These are phyloP conservation scores for Syncerus caffer DNA, from an alignment of 2,797 vertebrate genomes.

Conservation along the genomic window DNA sequence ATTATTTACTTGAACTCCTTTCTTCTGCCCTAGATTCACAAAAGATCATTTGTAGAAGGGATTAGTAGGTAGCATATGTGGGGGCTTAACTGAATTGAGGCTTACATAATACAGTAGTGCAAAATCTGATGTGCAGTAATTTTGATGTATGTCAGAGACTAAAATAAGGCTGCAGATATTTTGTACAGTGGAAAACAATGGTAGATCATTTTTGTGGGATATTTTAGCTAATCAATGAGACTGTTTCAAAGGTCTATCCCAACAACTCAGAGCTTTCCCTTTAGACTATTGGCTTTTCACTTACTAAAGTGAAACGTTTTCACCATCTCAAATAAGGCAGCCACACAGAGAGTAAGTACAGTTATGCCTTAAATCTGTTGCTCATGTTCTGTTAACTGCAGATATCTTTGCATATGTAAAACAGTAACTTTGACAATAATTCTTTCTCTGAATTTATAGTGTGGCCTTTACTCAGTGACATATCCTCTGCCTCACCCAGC, in stretches of 20 bases:
- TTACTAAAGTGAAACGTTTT: not conserved
- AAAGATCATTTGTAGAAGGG: not conserved
- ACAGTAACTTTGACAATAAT: not conserved
- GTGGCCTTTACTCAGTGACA: not conserved
- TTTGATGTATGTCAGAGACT: not conserved
- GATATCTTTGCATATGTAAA: not conserved
- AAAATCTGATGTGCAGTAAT: not conserved
- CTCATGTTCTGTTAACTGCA: not conserved
- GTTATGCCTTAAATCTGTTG: not conserved
- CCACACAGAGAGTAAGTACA: not conserved
- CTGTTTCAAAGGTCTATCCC: not conserved
- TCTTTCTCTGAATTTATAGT: slow-evolving; percentile 18
- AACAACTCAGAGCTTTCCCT: not conserved
- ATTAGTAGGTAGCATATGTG: not conserved
- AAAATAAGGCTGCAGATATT: not conserved
- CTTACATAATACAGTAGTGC: not conserved
- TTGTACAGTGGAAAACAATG: not conserved
- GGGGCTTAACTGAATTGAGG: not conserved
- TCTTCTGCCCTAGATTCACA: not conserved
- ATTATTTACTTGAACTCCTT: not conserved
- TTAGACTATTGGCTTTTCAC: not conserved
- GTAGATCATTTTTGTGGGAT: not conserved
- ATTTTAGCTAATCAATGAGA: not conserved
- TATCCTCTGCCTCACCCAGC: not conserved
- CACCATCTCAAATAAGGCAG: not conserved